Base-by-base conservation (phyloP, 2,113 vertebrate species). In the Sminthopsis crassicaudata region DNA sequence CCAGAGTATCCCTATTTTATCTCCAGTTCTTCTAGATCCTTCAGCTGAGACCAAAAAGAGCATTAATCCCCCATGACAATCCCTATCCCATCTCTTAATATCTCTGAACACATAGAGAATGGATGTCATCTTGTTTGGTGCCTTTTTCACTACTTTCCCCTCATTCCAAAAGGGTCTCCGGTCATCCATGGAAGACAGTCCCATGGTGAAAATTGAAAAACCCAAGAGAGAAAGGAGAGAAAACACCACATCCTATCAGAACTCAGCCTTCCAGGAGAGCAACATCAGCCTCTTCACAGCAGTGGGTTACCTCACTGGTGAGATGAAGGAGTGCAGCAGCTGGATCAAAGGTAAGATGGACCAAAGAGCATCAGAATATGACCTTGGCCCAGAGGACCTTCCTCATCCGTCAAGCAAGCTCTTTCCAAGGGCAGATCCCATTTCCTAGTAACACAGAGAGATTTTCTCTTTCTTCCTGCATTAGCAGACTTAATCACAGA, bases 331-430 rank as follows among this genome's bases (percentile, higher is more conserved):
- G 91, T 97, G 0, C 90, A 92, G 93, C 55, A 93, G 6, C 94
- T 98, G 98, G 97, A 91, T 98, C 95, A 96, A 97, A 97, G 97
- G 98, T 98, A 94, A 91, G 97, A 11, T 51, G 27, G 16, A 14
- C 46, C 10, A 51, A 48, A 14, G 46, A 42, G 14, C 67, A 84
- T 84, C n/a, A 42, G 10, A 50, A 24, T 12, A 48, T 4, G 12
- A 26, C n/a, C 24, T 90, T 46, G 89, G 3, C 24, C 11, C 24
- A 22, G 67, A 84, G n/a, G 67, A 42, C 67, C n/a, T 42, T n/a
- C n/a, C 16, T 84, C 36, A 42, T 84, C 25, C 25, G 6, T 25
- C 48, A 90, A 90, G 26, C 48, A 90, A 50, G 10, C 46, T 51
- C 46, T 90, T 51, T 51, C 48, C 24, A 90, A 27, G 48, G 19